Percentiles rank a stretch among this genome's conserved stretches.
These are phyloP conservation scores for Premnoplex brunnescens DNA, from an alignment of 2,797 vertebrate species.

Conservation along the genomic window DNA sequence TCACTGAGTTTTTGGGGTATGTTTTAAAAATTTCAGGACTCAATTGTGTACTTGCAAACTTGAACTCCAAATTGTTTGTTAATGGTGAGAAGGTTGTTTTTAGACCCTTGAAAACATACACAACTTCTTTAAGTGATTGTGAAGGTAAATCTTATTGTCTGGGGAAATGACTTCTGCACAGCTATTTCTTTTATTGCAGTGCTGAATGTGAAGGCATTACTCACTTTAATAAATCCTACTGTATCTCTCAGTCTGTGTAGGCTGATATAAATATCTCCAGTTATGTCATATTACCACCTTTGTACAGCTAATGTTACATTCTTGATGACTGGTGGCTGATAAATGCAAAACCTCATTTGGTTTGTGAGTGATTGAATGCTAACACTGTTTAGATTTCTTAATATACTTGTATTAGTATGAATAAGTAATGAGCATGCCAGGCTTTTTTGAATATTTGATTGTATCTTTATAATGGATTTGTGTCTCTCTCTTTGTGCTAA, in stretches of 20 bases:
- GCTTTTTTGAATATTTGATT: slow-evolving; percentile 99
- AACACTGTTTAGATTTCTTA: slow-evolving; percentile 98
- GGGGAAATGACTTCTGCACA: slow-evolving; percentile 73
- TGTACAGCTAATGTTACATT: slow-evolving; percentile 72
- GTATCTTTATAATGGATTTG: slow-evolving; percentile 91
- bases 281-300: slow-evolving; percentile 80
- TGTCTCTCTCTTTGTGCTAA: slow-evolving; percentile 88
- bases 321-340: slow-evolving; percentile 84
- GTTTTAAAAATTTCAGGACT: neutral
- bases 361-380: slow-evolving; percentile 93
- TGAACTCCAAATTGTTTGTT: slow-evolving; percentile 60
- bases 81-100: slow-evolving; percentile 44
- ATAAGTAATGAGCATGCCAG: slow-evolving; percentile 94
- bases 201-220: slow-evolving; percentile 71
- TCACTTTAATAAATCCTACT: slow-evolving; percentile 81
- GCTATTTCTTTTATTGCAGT: slow-evolving; percentile 77
- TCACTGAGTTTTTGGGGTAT: neutral
- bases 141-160: slow-evolving; percentile 78
- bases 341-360: slow-evolving; percentile 92
- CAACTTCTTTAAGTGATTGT: slow-evolving; percentile 72
- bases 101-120: slow-evolving; percentile 40
- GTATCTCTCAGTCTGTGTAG: slow-evolving; percentile 76
- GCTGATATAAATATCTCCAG: slow-evolving; percentile 80
- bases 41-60: slow-evolving; percentile 30
- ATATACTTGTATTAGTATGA: slow-evolving; percentile 99